These are phyloP conservation scores for Pachymerium ferrugineum DNA, from an alignment of 2,888 invertebrate genomes.

Conservation along the genomic window DNA sequence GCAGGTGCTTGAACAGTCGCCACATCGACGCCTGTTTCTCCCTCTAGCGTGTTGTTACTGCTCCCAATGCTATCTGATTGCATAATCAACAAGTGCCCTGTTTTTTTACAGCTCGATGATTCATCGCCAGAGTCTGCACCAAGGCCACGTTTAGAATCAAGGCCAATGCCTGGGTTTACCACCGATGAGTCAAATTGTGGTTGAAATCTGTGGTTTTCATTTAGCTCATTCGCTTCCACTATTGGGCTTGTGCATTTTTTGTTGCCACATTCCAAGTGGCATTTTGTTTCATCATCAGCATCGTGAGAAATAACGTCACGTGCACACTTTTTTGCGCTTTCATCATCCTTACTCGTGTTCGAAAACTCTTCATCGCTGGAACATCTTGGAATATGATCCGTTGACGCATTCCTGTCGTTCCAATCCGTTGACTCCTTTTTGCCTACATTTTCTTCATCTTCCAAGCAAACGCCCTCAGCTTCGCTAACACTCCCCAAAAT, in stretches of 20 bases:
- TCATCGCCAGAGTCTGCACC: conserved; percentile 8
- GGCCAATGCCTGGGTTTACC: conserved; percentile 25
- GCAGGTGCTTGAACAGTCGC: conserved; percentile 22
- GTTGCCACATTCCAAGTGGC: neutral
- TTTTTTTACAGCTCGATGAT: neutral
- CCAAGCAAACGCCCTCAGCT: neutral
- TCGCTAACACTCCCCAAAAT: conserved; percentile 7
- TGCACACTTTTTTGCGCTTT: neutral
- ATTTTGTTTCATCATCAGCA: neutral
- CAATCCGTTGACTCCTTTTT: too few relatives aligned
- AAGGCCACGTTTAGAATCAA: conserved; percentile 26
- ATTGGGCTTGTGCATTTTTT: neutral
- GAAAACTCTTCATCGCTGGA: neutral
- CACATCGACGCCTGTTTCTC: conserved; percentile 6
- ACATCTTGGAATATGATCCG: neutral
- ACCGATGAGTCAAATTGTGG: conserved; percentile 8
- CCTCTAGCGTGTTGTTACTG: conserved; percentile 19
- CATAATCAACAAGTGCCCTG: conserved; percentile 29
- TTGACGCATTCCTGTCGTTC: neutral
- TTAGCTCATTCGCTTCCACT: neutral
- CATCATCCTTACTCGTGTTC: neutral
- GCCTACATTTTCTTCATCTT: neutral
- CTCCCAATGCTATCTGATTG: conserved; percentile 21
- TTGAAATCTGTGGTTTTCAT: neutral
- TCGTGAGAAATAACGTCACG: neutral